Percentiles rank a stretch among this genome's conserved stretches.
Evolutionary conservation across 2,797 vertebrate species (phyloP).

Genomic region (Tadarida brasiliensis): DNA sequence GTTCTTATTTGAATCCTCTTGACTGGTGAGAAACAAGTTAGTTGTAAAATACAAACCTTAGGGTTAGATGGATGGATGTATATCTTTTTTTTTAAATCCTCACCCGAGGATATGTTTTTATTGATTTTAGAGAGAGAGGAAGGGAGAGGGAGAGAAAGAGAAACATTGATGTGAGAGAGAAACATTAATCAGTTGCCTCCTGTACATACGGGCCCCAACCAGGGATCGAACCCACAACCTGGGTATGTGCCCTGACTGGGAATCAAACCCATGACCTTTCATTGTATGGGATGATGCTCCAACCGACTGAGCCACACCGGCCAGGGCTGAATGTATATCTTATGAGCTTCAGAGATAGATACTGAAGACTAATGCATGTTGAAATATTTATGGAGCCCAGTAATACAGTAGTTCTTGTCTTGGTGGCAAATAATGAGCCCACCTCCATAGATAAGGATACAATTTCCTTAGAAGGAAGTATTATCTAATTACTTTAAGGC

Average conservation of each 20-base stretch:
- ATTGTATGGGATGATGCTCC: neutral
- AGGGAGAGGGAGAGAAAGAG: too few relatives aligned
- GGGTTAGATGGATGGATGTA: neutral
- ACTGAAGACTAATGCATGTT: slow-evolving; percentile 40
- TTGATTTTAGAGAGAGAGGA: neutral
- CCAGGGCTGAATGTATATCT: neutral
- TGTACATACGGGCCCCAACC: too few relatives aligned
- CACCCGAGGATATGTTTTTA: neutral
- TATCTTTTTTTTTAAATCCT: neutral
- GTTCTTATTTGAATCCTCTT: neutral
- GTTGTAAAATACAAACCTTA: slow-evolving; percentile 39
- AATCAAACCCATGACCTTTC: neutral
- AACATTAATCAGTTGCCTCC: too few relatives aligned
- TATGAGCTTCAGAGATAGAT: neutral
- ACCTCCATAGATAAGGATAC: slow-evolving; percentile 43
- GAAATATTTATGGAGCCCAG: slow-evolving; percentile 33
- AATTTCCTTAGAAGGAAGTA: slow-evolving; percentile 60
- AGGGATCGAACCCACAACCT: too few relatives aligned
- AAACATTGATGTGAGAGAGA: too few relatives aligned
- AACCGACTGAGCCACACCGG: neutral
- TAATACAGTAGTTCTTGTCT: neutral
- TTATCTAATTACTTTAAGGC: slow-evolving; percentile 48
- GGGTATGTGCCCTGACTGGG: neutral
- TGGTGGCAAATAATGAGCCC: neutral
- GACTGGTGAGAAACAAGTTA: slow-evolving; percentile 25